Percentiles rank a stretch among this genome's conserved stretches.
These are phyloP conservation scores for Calonectris borealis DNA, from an alignment of 2,113 vertebrate species.

Conservation along the genomic window DNA sequence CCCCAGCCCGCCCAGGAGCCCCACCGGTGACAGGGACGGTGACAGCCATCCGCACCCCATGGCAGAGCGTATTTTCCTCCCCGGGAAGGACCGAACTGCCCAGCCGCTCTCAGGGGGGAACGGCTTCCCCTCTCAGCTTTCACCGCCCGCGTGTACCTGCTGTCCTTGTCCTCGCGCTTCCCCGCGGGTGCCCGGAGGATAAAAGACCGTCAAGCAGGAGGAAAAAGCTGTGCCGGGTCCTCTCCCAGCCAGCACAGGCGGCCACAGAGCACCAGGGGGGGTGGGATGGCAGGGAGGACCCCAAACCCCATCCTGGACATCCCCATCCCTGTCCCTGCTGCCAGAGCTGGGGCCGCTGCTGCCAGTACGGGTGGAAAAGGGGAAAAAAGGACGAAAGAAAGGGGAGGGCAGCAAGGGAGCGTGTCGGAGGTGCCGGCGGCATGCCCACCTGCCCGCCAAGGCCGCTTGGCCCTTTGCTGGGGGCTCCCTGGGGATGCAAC, in stretches of 20 bases:
- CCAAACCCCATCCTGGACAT: neutral
- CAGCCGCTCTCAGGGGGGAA: neutral
- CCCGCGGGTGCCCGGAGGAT: neutral
- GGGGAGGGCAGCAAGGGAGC: neutral
- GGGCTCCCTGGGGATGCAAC: neutral
- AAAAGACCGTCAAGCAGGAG: neutral
- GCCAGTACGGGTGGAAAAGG: neutral
- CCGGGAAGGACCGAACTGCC: too few species aligned
- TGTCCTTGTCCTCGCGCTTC: neutral
- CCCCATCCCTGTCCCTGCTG: neutral
- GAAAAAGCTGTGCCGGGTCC: neutral
- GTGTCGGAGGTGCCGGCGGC: fast-evolving
- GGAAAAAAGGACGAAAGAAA: neutral
- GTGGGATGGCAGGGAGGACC: neutral
- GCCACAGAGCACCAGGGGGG: neutral
- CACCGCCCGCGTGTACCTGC: fast-evolving
- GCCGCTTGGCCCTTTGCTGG: neutral
- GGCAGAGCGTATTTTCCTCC: neutral
- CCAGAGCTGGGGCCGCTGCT: neutral
- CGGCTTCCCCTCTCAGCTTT: neutral
- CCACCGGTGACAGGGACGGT: neutral
- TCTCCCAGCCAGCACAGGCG: neutral
- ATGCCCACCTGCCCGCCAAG: neutral
- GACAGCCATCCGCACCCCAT: neutral
- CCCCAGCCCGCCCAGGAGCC: neutral